Percentiles rank a stretch among this genome's conserved stretches.
Conservation (phyloP, 2,113 vertebrate species). For the Eulemur rufifrons region DNA sequence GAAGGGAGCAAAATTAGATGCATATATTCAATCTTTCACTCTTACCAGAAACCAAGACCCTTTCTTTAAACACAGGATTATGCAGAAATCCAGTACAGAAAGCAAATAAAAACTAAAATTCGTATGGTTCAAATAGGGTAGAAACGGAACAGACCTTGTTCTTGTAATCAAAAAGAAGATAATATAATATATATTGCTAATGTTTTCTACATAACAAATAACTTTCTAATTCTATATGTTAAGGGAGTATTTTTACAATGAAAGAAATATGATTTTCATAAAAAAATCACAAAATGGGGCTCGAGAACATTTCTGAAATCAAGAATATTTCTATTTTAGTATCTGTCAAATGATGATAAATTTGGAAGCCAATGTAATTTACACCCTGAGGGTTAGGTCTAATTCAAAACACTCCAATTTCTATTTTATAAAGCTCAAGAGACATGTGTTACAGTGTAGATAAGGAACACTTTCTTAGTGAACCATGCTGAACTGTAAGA, state of each 20-base stretch:
- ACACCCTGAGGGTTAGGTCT: slow-evolving; percentile 16
- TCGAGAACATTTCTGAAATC: slow-evolving; percentile 34
- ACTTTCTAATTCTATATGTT: not conserved
- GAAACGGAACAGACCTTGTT: not conserved
- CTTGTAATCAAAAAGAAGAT: not conserved
- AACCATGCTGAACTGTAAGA: not conserved
- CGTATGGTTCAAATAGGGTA: not conserved
- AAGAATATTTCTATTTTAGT: slow-evolving; percentile 29
- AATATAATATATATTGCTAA: not conserved
- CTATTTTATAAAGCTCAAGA: slow-evolving; percentile 12
- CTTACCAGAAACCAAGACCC: not conserved
- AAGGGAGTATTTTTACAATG: not conserved
- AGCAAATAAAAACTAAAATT: not conserved
- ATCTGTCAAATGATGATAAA: slow-evolving; percentile 50
- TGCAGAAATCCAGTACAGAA: not conserved
- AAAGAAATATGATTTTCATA: slow-evolving; percentile 17
- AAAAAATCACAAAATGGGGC: not conserved
- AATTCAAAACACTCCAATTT: slow-evolving; percentile 57
- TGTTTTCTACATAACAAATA: slow-evolving; percentile 18
- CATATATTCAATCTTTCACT: not conserved
- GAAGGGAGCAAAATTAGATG: not conserved
- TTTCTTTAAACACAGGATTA: not conserved
- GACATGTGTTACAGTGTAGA: slow-evolving; percentile 6
- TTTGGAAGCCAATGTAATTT: slow-evolving; percentile 42
- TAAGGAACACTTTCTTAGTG: not conserved